Evolutionary conservation across 2,113 vertebrate species (phyloP), one percentile per base, ranked within the genome.

Genomic region (Hiodon alosoides): DNA sequence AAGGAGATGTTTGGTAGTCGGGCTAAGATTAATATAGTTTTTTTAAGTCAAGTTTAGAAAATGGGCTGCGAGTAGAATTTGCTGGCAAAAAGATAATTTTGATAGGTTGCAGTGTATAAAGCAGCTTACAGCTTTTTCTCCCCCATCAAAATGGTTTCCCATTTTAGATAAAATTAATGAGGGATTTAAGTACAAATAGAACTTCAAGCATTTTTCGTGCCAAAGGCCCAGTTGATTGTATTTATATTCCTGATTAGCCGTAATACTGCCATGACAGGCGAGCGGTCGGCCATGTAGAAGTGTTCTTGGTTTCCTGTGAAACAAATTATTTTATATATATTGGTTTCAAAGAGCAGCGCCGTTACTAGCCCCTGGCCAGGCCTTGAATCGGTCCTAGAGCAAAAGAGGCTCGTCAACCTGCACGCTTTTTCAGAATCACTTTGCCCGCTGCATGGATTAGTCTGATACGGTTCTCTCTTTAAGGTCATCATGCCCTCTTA

Each of bases 131-230:
- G 75, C 48, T 71, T 64, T 53, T 77, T 74, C 80, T 82, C 83
- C 77, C 58, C 85, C 85, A 86, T 85, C 83, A 74, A 79, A 84
- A 81, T 80, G 79, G 81, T 83, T 79, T 84, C 85, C 83, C 80
- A 85, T 86, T 89, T 83, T 85, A 90, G 89, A 90, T 90, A 90
- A 89, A 83, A 78, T 84, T 90, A 89, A 90, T 90, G 89, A 88
- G 87, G 87, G 83, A 78, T 88, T 86, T 78, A 86, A 86, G 77
- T 76, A 77, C 82, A 83, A 85, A 85, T 81, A 88, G 85, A 85
- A 83, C 61, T 75, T 67, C 72, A 76, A 70, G 59, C 67, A 53
- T 67, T 86, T 86, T 85, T 86, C 80, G 74, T 85, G 78, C 79
- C 67, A 71, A 58, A 50, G 52, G 76, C 13, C 54, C 47, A 48